Evolutionary conservation across 2,797 vertebrate genomes (phyloP), one percentile per base, ranked within the genome.

Genomic region (Platyrinchus mystaceus): DNA sequence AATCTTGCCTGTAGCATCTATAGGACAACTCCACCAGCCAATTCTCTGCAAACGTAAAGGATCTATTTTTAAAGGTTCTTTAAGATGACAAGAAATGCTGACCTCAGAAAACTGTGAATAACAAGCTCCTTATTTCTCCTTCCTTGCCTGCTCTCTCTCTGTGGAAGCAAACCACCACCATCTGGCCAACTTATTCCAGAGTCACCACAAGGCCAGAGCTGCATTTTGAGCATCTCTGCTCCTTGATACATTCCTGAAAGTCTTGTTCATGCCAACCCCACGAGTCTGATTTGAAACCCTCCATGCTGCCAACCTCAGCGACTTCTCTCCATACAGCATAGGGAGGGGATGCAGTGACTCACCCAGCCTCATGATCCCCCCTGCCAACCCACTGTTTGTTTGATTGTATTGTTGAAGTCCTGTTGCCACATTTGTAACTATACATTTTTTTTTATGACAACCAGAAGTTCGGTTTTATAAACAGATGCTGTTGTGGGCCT

Each of bases 401-500:
- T 94, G 81, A 81, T 52, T 84, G 90, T 76, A 71, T 87, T 91
- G 93, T 84, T 90, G 84, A 53, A 91, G 73, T 70, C 84, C 93
- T 7, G 91, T 96, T 97, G 81, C 95, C 91, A 96, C 82, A 81
- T 59, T 96, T 92, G 95, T 90, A 97, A 97, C 97, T 81, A 63
- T 55, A 66, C 11, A 4, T 56, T 64, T 69, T 79, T 89, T 74
- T 87, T 80, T 67, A 81, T 93, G 95, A 95, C 85, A 94, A 98
- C 96, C 92, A 96, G 94, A 95, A 94, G 91, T 92, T 94, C 66
- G 89, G 95, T 96, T 97, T 67, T 77, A 93, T 97, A 98, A 98
- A 98, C 97, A 98, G 92, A 97, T 95, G 92, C 88, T 97, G 95
- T 96, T 96, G 94, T 94, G 95, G 79, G 96, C 94, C 92, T 96